Evolutionary conservation across 2,888 invertebrate species (phyloP).

Genomic region (Hipparchia semele): DNA sequence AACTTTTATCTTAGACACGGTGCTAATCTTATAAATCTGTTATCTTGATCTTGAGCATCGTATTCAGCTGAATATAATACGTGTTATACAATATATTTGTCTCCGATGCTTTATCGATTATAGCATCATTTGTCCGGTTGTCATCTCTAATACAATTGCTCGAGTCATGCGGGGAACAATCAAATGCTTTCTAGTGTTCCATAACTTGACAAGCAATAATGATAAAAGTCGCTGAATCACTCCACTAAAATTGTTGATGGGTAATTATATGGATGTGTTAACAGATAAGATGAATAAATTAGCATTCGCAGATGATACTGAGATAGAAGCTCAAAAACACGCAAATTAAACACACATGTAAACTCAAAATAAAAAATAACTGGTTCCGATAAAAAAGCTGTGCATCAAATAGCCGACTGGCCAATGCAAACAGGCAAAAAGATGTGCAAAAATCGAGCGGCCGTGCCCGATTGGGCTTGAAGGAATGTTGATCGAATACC

Average conservation of each 20-base stretch:
- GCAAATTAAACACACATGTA: slow-evolving; percentile 54
- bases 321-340: slow-evolving; percentile 35
- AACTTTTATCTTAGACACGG: neutral
- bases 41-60: neutral
- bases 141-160: slow-evolving; percentile 36
- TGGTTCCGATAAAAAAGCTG: slow-evolving; percentile 59
- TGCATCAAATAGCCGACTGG: slow-evolving; percentile 60
- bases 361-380: slow-evolving; percentile 53
- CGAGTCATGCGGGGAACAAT: slow-evolving; percentile 39
- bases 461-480: slow-evolving; percentile 59
- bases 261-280: slow-evolving; percentile 37
- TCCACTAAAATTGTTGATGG: slow-evolving; percentile 37
- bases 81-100: slow-evolving; percentile 49
- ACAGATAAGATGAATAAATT: slow-evolving; percentile 40
- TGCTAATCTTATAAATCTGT: neutral
- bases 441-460: slow-evolving; percentile 70
- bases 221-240: slow-evolving; percentile 37
- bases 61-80: neutral
- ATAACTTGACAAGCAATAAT: slow-evolving; percentile 23
- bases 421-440: slow-evolving; percentile 70
- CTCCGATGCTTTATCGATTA: slow-evolving; percentile 49
- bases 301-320: slow-evolving; percentile 39
- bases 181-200: slow-evolving; percentile 32
- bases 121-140: slow-evolving; percentile 50
- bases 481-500: slow-evolving; percentile 73